phyloP scores from a whole-genome alignment of 2,113 vertebrate genomes.

The Regulus satrapa region DNA sequence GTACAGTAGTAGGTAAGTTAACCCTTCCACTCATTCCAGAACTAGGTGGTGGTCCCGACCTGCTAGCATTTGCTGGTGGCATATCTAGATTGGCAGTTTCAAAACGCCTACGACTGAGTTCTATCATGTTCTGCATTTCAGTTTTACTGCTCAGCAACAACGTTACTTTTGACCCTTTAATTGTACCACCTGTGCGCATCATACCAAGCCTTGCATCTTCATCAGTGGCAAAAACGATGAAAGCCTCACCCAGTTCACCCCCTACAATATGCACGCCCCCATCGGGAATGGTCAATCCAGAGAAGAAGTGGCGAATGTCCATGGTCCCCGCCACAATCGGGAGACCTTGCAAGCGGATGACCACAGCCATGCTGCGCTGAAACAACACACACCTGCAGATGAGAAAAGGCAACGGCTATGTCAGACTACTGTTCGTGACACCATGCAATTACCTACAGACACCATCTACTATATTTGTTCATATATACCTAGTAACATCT shows the following conservation, averaged over 20 bases:
- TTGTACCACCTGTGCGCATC: conserved; percentile 99
- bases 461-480: conserved; percentile 66
- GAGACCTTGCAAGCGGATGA: conserved; percentile 99
- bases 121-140: conserved; percentile 99
- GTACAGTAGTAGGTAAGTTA: conserved; percentile 82
- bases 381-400: conserved; percentile 98
- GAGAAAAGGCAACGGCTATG: conserved; percentile 94
- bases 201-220: conserved; percentile 99
- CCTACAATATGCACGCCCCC: conserved; percentile 99
- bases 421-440: conserved; percentile 84
- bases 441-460: conserved; percentile 73
- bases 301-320: conserved; percentile 99
- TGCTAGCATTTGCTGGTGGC: conserved; percentile 83
- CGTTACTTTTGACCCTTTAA: conserved; percentile 98
- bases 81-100: conserved; percentile 89
- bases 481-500: conserved; percentile 56
- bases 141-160: conserved; percentile 98
- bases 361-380: conserved; percentile 99
- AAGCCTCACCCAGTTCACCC: conserved; percentile 99
- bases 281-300: conserved; percentile 99
- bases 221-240: conserved; percentile 99
- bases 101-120: conserved; percentile 96
- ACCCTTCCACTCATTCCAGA: conserved; percentile 83
- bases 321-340: conserved; percentile 99
- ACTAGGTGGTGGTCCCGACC: conserved; percentile 81